Evolutionary conservation across 1,140 invertebrate genomes (phyloP), one percentile per base, ranked within the genome.

Genomic region (Linepithema humile): DNA sequence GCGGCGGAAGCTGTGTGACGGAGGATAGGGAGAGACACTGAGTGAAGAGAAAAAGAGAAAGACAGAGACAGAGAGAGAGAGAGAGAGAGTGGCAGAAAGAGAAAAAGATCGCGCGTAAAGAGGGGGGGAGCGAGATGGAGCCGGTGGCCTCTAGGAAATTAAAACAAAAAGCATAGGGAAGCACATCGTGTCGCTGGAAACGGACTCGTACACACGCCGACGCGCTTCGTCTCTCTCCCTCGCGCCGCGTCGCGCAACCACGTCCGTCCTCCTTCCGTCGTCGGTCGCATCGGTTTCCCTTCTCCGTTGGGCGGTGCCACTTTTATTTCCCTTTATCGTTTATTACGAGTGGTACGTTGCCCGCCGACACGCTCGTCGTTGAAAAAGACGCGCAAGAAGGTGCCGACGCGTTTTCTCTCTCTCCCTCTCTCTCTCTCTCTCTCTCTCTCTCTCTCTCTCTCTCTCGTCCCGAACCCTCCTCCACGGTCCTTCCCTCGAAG

Each of bases 141-240:
- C 50, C 59, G 75, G 73, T 85, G 82, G 75, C 62, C 83, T 83
- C 70, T 88, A 88, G 75, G 83, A 88, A 89, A 89, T 88, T 88
- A 85, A 89, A 89, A 89, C 86, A 89, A 89, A 88, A 89, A 89
- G 73, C 83, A 70, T 60, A 55, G 72, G 77, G 78, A 85, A 69
- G 86, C 86, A 73, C 57, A 77, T 88, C 86, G 83, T 85, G 83
- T 75, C 82, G 82, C 65, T 87, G 64, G 82, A 74, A 88, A 88
- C 85, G 82, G 45, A 87, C 78, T 73, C 50, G 53, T 67, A 84
- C 65, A 87, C 85, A 88, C 82, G 55, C 73, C 57, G 53, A 84
- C 69, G 57, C 77, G 9, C 55, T 55, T 17, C 59, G n/a, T 57
- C 82, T 26, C 7, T 67, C 26, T 7, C 40, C 2, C 7, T 23